Conservation (phyloP, 2,113 vertebrate species). For the Taxidea taxus region DNA sequence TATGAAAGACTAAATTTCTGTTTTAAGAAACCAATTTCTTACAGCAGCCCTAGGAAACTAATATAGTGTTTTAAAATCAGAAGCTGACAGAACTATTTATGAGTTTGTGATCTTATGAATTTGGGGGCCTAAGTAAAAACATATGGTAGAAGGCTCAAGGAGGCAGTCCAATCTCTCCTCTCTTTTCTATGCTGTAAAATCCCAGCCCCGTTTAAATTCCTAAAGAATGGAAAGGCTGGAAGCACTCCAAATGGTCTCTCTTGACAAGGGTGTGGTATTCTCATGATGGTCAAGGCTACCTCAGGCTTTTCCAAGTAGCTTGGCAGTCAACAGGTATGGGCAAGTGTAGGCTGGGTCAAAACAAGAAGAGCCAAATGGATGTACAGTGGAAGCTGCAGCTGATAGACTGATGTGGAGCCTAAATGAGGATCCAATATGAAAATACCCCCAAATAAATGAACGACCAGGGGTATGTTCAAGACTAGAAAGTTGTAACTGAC, state of each 20-base stretch:
- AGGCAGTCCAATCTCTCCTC: not conserved
- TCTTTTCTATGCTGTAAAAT: not conserved
- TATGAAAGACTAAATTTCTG: not conserved
- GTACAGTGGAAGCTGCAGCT: not conserved
- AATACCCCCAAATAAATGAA: not conserved
- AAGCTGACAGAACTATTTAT: not conserved
- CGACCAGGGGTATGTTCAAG: not conserved
- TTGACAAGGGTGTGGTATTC: not conserved
- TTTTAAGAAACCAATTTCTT: not conserved
- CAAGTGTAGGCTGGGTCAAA: not conserved
- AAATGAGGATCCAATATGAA: not conserved
- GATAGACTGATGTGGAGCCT: not conserved
- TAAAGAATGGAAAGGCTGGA: not conserved
- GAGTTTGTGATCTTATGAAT: not conserved
- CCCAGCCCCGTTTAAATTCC: not conserved
- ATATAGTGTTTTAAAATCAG: not conserved
- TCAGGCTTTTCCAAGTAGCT: not conserved
- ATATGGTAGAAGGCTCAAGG: not conserved
- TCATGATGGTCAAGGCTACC: not conserved
- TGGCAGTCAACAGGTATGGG: not conserved
- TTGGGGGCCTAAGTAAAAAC: not conserved
- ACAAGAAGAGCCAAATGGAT: not conserved
- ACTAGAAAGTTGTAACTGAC: not conserved
- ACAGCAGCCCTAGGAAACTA: not conserved
- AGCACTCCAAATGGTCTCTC: not conserved